Conservation (phyloP, 1,140 invertebrate genomes). For the Anthonomus grandis region DNA sequence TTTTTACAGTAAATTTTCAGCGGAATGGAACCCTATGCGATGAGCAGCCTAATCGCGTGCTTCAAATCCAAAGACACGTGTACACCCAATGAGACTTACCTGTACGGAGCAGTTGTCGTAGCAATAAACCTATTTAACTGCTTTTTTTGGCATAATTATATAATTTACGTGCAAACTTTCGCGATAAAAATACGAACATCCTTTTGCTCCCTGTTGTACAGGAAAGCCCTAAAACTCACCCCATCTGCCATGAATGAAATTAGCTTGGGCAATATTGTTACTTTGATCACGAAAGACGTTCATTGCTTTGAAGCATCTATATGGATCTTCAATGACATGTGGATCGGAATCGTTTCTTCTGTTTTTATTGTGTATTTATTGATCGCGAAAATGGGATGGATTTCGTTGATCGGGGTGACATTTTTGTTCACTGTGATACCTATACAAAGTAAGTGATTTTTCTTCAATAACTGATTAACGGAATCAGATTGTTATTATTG, state of each 20-base stretch:
- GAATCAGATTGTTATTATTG: no score
- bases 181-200: slow-evolving; percentile 79
- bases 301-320: slow-evolving; percentile 67
- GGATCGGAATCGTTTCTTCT: slow-evolving; percentile 78
- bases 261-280: slow-evolving; percentile 85
- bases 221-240: slow-evolving; percentile 71
- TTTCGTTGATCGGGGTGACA: slow-evolving; percentile 72
- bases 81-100: slow-evolving; percentile 20
- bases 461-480: no score
- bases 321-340: slow-evolving; percentile 62
- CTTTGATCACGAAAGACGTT: slow-evolving; percentile 88
- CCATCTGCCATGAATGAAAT: slow-evolving; percentile 71
- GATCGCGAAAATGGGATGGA: slow-evolving; percentile 67
- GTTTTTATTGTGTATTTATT: slow-evolving; percentile 72
- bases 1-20: slow-evolving; percentile 22
- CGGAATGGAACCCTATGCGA: slow-evolving; percentile 25
- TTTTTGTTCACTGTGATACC: slow-evolving; percentile 75
- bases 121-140: slow-evolving; percentile 19
- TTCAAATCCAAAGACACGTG: slow-evolving; percentile 47
- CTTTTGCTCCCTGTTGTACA: slow-evolving; percentile 75
- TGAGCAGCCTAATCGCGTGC: slow-evolving; percentile 29
- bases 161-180: slow-evolving; percentile 66
- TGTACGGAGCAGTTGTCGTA: slow-evolving; percentile 18
- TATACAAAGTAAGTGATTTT: slow-evolving; percentile 23
- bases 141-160: slow-evolving; percentile 63